phyloP scores from a whole-genome alignment of 2,888 invertebrate species.

The Scaptomyza polygonia region DNA sequence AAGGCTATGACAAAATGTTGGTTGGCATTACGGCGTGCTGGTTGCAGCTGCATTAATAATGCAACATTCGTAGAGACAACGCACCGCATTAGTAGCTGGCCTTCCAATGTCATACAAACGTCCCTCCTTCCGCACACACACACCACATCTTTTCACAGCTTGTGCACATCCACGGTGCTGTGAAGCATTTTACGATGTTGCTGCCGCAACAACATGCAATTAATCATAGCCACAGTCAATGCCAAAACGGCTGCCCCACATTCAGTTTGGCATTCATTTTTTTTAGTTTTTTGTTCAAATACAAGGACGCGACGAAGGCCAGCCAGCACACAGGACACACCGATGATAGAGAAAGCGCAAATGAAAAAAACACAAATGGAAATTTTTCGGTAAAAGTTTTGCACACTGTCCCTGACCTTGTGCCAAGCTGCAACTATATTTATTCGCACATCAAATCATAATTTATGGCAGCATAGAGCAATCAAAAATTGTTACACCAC shows the following conservation, averaged over 20 bases:
- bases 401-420: slow-evolving; percentile 36
- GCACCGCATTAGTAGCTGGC: slow-evolving; percentile 13
- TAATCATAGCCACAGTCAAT: slow-evolving; percentile 60
- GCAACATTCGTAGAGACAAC: slow-evolving; percentile 57
- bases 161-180: slow-evolving; percentile 59
- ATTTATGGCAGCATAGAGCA: slow-evolving; percentile 60
- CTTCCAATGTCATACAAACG: neutral
- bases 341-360: neutral
- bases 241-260: slow-evolving; percentile 47
- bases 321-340: slow-evolving; percentile 17
- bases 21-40: slow-evolving; percentile 18
- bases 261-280: slow-evolving; percentile 26
- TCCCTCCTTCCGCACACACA: neutral
- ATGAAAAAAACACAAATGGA: slow-evolving; percentile 3
- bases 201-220: slow-evolving; percentile 68
- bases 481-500: slow-evolving; percentile 32
- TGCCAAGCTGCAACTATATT: slow-evolving; percentile 52
- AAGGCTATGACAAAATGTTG: slow-evolving; percentile 24
- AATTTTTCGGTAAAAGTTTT: slow-evolving; percentile 14
- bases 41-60: slow-evolving; percentile 72
- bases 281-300: slow-evolving; percentile 10
- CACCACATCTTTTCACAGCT: slow-evolving; percentile 16
- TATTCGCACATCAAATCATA: slow-evolving; percentile 72
- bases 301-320: slow-evolving; percentile 52
- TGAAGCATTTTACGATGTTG: slow-evolving; percentile 65